Evolutionary conservation across 2,113 vertebrate species (phyloP).

Genomic region (Vicugna pacos): DNA sequence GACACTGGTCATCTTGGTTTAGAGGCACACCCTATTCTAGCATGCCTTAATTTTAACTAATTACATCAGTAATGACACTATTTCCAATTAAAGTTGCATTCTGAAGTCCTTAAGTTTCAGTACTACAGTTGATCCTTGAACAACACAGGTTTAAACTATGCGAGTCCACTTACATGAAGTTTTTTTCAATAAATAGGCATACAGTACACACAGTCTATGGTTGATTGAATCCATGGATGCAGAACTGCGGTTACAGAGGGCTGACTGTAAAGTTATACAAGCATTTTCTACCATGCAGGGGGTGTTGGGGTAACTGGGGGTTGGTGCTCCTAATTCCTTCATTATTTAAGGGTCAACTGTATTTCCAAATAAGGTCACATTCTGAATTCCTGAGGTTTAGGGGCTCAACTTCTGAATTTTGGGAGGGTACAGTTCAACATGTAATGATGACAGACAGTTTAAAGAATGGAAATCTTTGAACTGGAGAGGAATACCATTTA

Average conservation of each 20-base stretch:
- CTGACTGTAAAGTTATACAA: neutral
- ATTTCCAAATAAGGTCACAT: neutral
- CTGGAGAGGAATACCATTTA: neutral
- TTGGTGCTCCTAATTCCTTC: neutral
- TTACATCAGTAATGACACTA: neutral
- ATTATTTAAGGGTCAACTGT: neutral
- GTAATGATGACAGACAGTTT: neutral
- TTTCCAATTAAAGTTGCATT: neutral
- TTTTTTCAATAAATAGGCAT: neutral
- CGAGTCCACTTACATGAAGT: neutral
- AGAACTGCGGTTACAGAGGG: neutral
- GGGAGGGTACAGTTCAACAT: neutral
- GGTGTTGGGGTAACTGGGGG: neutral
- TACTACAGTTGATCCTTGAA: neutral
- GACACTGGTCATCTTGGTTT: neutral
- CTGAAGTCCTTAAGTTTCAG: neutral
- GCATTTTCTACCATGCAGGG: neutral
- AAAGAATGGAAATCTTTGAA: neutral
- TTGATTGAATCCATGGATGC: neutral
- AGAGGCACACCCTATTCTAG: neutral
- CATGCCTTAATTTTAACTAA: neutral
- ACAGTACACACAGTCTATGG: neutral
- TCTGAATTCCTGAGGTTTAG: neutral
- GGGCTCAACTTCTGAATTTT: neutral
- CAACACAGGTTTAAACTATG: neutral